Percentiles rank a stretch among this genome's conserved stretches.
phyloP scores from a whole-genome alignment of 2,888 invertebrate species.

The Amphipoea lucens region DNA sequence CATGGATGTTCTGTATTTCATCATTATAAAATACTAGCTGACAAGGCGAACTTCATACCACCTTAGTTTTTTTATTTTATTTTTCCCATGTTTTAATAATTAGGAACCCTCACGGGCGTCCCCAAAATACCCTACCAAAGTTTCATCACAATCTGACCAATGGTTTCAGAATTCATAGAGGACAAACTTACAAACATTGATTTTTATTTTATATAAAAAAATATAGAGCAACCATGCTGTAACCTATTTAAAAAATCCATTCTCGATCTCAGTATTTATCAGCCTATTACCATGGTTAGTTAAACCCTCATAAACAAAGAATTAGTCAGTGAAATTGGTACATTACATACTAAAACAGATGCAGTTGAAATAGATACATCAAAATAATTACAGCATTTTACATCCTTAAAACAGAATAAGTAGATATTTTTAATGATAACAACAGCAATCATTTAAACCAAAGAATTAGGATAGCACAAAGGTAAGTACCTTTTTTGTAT shows the following conservation, averaged over 20 bases:
- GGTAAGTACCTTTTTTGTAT: constrained; percentile 79
- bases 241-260: neutral
- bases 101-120: no score
- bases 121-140: no score
- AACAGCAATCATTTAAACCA: neutral
- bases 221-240: neutral
- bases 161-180: no score
- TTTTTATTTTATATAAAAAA: no score
- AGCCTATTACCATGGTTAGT: neutral
- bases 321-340: neutral
- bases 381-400: neutral
- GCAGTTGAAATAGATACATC: neutral
- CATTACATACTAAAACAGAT: neutral
- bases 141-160: no score
- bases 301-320: neutral
- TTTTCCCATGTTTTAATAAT: no score
- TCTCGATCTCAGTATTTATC: neutral
- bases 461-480: neutral
- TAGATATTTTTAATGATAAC: neutral
- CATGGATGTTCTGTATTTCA: no score
- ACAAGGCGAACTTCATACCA: no score
- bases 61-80: no score
- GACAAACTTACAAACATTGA: no score
- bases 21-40: no score
- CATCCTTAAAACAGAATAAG: no score